Base-by-base conservation (phyloP, 64 coral and sea anemone genomes). In the Dendronephthya gigantea region DNA sequence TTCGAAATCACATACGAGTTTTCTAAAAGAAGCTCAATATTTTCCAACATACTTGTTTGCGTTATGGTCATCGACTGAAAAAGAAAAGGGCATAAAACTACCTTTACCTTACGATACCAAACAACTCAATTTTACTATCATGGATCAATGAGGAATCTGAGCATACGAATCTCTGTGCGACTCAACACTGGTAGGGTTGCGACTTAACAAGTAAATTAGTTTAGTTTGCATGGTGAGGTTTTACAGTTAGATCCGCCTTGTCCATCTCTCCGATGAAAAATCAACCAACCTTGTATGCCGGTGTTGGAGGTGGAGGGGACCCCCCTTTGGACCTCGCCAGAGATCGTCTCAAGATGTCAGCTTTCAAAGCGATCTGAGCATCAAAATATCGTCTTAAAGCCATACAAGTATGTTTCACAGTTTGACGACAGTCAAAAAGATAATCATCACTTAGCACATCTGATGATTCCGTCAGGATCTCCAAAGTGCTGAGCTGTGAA, bases 361-460 rank as follows among this genome's bases (percentile, higher is more conserved):
- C 91, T 72, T 52, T 83, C 65, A 97, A 90, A 50, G 81, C 65
- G 1, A 97, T 45, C 65, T 97, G 94, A 7, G 94, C 94, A 66
- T 90, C 91, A 89, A 97, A 97, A 83, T 97, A 97, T 43, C 90
- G 85, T 12, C 91, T 87, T 17, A 97, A 40, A 0, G 94, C 94
- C 86, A 93, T 90, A 38, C 91, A 97, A 0, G 91, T 91, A 68
- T 97, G 94, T 35, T 93, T 97, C 50, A 90, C 94, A 3, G 89
- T 93, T 41, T 97, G 94, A 0, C 94, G 89, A 35, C 91, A 93
- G 28, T 89, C 91, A 47, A 97, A 93, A 9, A 97, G 89, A 85
- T 97, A 88, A 89, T 97, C 94, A 70, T 97, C 94, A 47, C 88
- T 97, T 28, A 97, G 84, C 17, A 97, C 65, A 35, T 90, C 89